These are phyloP conservation scores for Sarotherodon lohbergeri DNA, from an alignment of 2,113 vertebrate genomes.

Conservation along the genomic window DNA sequence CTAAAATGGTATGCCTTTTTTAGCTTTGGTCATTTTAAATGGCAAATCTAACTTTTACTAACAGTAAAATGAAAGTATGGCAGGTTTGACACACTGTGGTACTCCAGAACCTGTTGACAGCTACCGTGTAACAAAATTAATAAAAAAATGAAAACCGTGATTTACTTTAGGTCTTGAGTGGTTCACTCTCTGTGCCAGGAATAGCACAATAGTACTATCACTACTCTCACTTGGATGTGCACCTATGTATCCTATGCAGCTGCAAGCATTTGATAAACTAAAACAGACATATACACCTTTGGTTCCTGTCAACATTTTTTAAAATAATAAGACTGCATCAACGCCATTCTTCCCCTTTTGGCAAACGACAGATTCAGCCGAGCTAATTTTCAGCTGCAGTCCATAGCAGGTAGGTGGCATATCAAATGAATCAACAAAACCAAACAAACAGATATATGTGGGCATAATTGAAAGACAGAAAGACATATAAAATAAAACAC, in stretches of 20 bases:
- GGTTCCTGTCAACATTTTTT: not conserved
- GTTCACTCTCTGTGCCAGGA: not conserved
- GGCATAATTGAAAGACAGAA: not conserved
- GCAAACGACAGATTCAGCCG: not conserved
- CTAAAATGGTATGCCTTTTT: not conserved
- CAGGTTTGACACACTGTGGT: not conserved
- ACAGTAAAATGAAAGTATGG: not conserved
- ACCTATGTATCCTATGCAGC: not conserved
- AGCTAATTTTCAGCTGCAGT: not conserved
- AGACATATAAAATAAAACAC: not conserved
- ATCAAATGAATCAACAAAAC: not conserved
- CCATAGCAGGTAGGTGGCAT: not conserved
- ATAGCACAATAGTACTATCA: not conserved
- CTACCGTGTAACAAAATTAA: not conserved
- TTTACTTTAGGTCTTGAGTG: not conserved
- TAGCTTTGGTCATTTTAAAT: not conserved
- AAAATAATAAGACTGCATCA: not conserved
- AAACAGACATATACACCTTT: not conserved
- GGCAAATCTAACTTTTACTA: not conserved
- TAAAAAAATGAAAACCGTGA: not conserved
- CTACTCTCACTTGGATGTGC: not conserved
- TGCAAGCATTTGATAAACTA: not conserved
- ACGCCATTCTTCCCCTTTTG: not conserved
- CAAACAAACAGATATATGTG: not conserved
- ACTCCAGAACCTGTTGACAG: not conserved